Evolutionary conservation across 2,888 invertebrate genomes (phyloP).

Genomic region (Dryococelus australis): DNA sequence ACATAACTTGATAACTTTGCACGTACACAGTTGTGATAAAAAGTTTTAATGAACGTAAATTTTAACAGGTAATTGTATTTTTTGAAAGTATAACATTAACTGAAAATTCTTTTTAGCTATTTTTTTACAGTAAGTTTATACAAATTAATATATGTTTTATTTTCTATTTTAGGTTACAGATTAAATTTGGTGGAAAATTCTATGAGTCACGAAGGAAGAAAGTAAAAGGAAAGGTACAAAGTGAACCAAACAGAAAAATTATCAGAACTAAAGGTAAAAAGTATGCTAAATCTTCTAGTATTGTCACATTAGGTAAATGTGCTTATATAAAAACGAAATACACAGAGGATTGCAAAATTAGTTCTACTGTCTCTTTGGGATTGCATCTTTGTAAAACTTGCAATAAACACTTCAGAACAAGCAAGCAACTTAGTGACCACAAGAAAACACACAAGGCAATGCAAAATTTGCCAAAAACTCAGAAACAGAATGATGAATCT

Average conservation of each 20-base stretch:
- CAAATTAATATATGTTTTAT: not conserved
- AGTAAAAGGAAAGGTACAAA: not conserved
- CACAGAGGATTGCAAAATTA: not conserved
- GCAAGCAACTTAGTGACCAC: conserved; percentile 13
- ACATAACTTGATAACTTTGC: no score
- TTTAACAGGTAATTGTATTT: no score
- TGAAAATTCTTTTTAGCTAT: no score
- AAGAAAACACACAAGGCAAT: conserved; percentile 22
- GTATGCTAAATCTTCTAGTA: not conserved
- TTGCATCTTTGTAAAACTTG: conserved; percentile 3
- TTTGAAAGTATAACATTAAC: no score
- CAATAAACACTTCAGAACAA: not conserved
- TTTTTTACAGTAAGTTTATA: no score
- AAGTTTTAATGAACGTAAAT: no score
- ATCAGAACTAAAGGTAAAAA: not conserved
- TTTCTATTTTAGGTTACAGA: not conserved
- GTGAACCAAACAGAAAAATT: not conserved
- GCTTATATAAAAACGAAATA: not conserved
- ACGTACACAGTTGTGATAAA: no score
- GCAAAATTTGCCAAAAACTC: not conserved
- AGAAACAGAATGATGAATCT: not conserved
- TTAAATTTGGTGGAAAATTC: not conserved
- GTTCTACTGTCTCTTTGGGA: not conserved
- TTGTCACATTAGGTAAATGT: not conserved
- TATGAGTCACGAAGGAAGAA: not conserved